Percentiles rank a stretch among this genome's conserved stretches.
Evolutionary conservation across 35 echinoderm and acorn worm genomes (phyloP).

Genomic region (Apostichopus californicus): DNA sequence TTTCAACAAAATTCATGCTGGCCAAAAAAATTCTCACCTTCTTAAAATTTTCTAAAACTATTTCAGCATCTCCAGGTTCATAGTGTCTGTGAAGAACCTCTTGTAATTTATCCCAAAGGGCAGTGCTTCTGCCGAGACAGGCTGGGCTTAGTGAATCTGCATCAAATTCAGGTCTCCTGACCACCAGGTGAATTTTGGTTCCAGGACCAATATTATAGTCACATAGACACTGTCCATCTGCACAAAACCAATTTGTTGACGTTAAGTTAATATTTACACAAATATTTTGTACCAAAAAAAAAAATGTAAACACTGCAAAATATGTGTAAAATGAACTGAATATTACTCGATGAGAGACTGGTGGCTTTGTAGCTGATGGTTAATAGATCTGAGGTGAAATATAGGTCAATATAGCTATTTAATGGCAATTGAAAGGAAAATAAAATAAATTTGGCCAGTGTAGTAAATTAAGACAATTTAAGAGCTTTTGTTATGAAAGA

Average conservation of each 20-base stretch:
- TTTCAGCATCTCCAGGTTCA: slow-evolving; percentile 76
- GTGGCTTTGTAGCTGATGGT: too few species aligned
- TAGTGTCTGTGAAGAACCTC: slow-evolving; percentile 79
- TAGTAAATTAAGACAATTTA: too few species aligned
- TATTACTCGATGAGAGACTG: too few species aligned
- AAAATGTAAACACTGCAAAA: too few species aligned
- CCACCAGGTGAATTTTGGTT: slow-evolving; percentile 95
- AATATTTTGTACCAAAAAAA: too few species aligned
- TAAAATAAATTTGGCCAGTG: too few species aligned
- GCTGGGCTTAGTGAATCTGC: slow-evolving; percentile 60
- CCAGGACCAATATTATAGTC: slow-evolving; percentile 97
- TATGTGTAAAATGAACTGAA: background rate
- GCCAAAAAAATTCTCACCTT: slow-evolving; percentile 45
- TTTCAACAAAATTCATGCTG: too few species aligned
- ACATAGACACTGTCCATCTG: slow-evolving; percentile 90
- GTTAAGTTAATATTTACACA: too few species aligned
- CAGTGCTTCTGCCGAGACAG: slow-evolving; percentile 75
- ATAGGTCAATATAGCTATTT: too few species aligned
- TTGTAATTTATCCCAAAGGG: slow-evolving; percentile 84
- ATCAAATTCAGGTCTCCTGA: slow-evolving; percentile 81
- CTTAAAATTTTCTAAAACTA: slow-evolving; percentile 90
- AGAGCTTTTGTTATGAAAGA: too few species aligned
- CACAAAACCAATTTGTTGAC: background rate
- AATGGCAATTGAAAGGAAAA: too few species aligned
- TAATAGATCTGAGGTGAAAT: too few species aligned